A percentile compares a stretch with the other conserved stretches of the same genome.
These are phyloP conservation scores for Threskiornis aethiopicus DNA, from an alignment of 2,797 vertebrate species.

Conservation along the genomic window DNA sequence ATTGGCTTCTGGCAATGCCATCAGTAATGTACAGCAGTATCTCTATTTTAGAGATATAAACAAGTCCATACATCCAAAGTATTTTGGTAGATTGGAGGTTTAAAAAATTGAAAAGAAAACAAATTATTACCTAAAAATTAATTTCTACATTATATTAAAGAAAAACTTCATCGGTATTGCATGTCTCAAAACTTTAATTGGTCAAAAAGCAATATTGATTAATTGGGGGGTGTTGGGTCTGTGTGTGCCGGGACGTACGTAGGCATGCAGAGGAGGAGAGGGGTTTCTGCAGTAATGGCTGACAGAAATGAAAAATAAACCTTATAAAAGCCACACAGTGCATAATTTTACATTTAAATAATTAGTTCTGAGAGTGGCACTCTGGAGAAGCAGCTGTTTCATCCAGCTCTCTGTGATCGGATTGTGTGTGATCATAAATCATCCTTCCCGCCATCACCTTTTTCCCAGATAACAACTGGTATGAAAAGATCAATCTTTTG, in stretches of 20 bases:
- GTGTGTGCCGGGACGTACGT: accelerated
- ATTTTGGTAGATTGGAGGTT: background rate
- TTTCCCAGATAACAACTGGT: background rate
- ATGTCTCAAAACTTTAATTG: background rate
- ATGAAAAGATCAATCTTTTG: background rate
- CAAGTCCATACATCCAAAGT: background rate
- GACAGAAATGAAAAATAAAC: background rate
- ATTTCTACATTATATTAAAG: background rate
- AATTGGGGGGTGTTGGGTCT: too few relatives aligned
- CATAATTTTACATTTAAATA: background rate
- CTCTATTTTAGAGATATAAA: background rate
- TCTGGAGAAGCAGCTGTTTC: background rate
- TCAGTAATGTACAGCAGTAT: background rate
- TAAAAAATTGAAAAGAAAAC: background rate
- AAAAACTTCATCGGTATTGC: background rate
- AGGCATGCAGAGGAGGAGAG: background rate
- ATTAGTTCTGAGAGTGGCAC: background rate
- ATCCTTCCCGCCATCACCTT: background rate
- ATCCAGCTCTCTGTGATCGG: background rate
- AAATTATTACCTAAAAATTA: background rate
- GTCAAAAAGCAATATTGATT: background rate
- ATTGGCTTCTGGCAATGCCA: background rate
- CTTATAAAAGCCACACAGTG: background rate
- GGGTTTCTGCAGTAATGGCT: background rate
- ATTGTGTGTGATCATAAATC: background rate